Evolutionary conservation across 2,888 invertebrate species (phyloP).

Genomic region (Nesidiocoris tenuis): DNA sequence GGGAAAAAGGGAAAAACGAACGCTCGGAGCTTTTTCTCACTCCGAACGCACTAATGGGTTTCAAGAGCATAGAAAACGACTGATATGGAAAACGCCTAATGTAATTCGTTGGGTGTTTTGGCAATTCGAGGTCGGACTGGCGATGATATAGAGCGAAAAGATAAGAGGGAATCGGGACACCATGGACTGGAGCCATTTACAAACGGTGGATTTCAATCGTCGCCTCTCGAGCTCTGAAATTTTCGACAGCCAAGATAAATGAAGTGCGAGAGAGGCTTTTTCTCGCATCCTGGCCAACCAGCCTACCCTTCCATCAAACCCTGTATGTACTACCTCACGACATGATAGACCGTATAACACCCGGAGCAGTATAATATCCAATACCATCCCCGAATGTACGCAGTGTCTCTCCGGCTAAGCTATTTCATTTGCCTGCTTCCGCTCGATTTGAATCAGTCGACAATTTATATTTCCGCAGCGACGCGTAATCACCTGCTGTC

Average conservation of each 20-base stretch:
- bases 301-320: not conserved
- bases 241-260: conserved; percentile 26
- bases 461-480: no score
- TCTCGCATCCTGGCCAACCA: not conserved
- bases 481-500: no score
- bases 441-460: not conserved
- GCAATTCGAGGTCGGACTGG: not conserved
- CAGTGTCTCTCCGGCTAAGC: not conserved
- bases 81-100: not conserved
- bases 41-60: not conserved
- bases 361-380: not conserved
- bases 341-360: not conserved
- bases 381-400: not conserved
- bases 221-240: not conserved
- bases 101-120: not conserved
- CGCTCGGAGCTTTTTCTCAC: not conserved
- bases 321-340: not conserved
- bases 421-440: not conserved
- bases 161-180: not conserved
- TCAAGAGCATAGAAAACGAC: not conserved
- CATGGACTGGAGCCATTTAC: not conserved
- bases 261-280: conserved; percentile 2
- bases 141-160: conserved; percentile 19
- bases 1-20: not conserved
- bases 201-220: not conserved